Evolutionary conservation across 2,888 invertebrate genomes (phyloP), one percentile per base, ranked within the genome.

Genomic region (Melipona beecheii): DNA sequence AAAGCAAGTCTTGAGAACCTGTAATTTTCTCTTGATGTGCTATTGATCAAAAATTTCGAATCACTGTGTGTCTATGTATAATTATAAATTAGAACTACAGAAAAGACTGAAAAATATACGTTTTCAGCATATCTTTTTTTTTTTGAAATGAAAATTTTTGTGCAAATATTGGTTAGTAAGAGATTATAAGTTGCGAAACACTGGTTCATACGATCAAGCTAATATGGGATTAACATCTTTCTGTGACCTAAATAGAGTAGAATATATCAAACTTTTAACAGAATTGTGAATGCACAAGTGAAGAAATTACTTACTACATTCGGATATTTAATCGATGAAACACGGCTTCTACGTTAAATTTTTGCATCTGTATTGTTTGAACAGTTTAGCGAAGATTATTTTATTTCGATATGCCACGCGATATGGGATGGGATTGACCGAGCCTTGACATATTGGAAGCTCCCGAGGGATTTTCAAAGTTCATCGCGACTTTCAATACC

Each of bases 381-480:
- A n/a, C 19, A 19, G 27, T 11, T 31, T 62, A 62, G 62, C 31
- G 19, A 19, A 62, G 36, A 43, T n/a, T 65, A n/a, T 43, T 43
- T 56, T 73, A 56, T 60, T 83, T 27, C 19, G 2, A 50, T 27
- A n/a, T 49, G 15, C 24, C 19, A 68, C 24, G 9, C 19, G 19
- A 31, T 31, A 17, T 21, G 17, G n/a, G 52, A 58, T 50, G 21
- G 69, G 60, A 87, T 87, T 76, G 76, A 83, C 24, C 49, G 71
- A 70, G 70, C 87, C 84, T 83, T 87, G 89, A 80, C 88, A 83
- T 83, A 84, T 52, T 15, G 17, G 49, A 27, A 54, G 11, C 52
- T 81, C 87, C 56, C 81, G 19, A 24, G 82, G 68, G 83, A 82
- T 50, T 21, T 54, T 78, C 19, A 86, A 89, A 88, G 84, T 89